phyloP scores from a whole-genome alignment of 2,113 vertebrate species.

The Plestiodon gilberti region DNA sequence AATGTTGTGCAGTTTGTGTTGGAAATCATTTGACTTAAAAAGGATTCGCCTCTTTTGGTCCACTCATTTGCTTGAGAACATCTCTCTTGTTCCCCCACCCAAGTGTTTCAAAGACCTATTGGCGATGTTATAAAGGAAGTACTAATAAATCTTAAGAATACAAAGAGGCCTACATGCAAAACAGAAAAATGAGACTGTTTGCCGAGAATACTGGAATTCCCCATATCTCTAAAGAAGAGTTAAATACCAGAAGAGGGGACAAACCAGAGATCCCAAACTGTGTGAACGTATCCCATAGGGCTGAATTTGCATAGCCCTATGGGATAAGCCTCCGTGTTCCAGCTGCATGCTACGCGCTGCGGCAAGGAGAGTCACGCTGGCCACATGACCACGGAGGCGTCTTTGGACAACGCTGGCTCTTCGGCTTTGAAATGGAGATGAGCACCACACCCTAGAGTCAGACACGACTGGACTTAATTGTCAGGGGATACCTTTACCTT shows the following conservation, averaged over 20 bases:
- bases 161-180: neutral
- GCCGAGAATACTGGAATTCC: neutral
- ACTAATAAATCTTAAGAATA: neutral
- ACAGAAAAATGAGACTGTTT: neutral
- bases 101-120: neutral
- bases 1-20: neutral
- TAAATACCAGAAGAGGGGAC: neutral
- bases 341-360: too few relatives aligned
- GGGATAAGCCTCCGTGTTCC: too few relatives aligned
- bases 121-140: neutral
- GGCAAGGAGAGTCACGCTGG: too few relatives aligned
- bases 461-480: too few relatives aligned
- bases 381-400: too few relatives aligned
- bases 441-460: too few relatives aligned
- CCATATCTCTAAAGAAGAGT: neutral
- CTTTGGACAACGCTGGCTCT: too few relatives aligned
- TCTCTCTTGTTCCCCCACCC: neutral
- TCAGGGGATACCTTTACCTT: too few relatives aligned
- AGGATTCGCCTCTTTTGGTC: neutral
- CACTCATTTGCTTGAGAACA: neutral
- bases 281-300: neutral
- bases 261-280: neutral
- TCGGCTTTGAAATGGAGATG: too few relatives aligned
- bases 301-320: too few relatives aligned
- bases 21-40: neutral